phyloP scores from a whole-genome alignment of 1,140 invertebrate species.

The Aphis gossypii region DNA sequence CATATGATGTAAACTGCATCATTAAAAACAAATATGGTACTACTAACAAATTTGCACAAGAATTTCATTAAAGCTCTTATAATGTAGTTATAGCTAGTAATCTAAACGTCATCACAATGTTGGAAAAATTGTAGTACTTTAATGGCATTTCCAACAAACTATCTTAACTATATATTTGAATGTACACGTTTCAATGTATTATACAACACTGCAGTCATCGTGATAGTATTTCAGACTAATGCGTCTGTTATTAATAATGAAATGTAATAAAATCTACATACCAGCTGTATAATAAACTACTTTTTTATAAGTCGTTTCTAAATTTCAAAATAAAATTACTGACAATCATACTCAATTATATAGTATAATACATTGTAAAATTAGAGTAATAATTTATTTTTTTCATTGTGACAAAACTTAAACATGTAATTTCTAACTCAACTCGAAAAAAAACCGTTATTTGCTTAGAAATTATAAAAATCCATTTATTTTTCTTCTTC shows the following conservation, averaged over 20 bases:
- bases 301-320: background rate
- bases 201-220: background rate
- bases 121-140: too few relatives aligned
- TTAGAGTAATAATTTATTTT: background rate
- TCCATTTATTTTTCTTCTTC: background rate
- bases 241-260: too few relatives aligned
- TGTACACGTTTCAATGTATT: background rate
- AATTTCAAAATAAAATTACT: background rate
- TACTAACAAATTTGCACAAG: background rate
- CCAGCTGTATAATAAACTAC: background rate
- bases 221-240: too few relatives aligned
- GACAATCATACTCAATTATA: background rate
- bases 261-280: too few relatives aligned
- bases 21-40: background rate
- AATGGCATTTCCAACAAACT: background rate
- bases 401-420: background rate
- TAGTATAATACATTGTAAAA: background rate
- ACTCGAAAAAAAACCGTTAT: background rate
- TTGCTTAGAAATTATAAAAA: slow-evolving; percentile 15
- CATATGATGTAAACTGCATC: background rate
- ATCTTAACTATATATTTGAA: background rate
- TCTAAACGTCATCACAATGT: too few relatives aligned
- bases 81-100: background rate
- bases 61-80: background rate
- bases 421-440: background rate